phyloP scores from a whole-genome alignment of 2,113 vertebrate species.

The Melanerpes formicivorus region DNA sequence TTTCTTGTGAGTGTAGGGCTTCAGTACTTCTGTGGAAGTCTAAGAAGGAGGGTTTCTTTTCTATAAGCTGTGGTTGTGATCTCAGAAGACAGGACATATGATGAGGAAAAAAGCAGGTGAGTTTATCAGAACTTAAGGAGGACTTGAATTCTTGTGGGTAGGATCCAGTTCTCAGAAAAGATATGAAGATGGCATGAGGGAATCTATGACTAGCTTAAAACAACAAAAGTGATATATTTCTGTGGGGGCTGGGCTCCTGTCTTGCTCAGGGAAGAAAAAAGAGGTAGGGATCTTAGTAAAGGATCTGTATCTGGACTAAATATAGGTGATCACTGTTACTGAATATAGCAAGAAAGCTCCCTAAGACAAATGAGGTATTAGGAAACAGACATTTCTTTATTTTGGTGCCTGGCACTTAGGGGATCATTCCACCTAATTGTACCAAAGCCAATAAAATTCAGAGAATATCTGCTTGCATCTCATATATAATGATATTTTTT shows the following conservation, averaged over 20 bases:
- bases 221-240: neutral
- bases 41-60: neutral
- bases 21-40: neutral
- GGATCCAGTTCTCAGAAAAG: neutral
- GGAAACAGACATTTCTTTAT: no score
- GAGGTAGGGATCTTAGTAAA: neutral
- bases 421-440: no score
- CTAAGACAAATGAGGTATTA: no score
- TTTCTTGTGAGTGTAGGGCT: neutral
- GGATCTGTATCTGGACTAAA: neutral
- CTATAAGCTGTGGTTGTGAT: fast-evolving
- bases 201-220: neutral
- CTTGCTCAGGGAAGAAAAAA: neutral
- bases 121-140: neutral
- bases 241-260: fast-evolving
- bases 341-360: no score
- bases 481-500: no score
- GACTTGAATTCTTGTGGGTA: neutral
- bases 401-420: no score
- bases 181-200: neutral
- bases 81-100: neutral
- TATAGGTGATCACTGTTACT: neutral
- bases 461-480: no score
- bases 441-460: no score
- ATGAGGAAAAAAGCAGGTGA: neutral